Percentiles rank a stretch among this genome's conserved stretches.
Conservation (phyloP, 2,888 invertebrate species). For the Pheosia tremula region DNA sequence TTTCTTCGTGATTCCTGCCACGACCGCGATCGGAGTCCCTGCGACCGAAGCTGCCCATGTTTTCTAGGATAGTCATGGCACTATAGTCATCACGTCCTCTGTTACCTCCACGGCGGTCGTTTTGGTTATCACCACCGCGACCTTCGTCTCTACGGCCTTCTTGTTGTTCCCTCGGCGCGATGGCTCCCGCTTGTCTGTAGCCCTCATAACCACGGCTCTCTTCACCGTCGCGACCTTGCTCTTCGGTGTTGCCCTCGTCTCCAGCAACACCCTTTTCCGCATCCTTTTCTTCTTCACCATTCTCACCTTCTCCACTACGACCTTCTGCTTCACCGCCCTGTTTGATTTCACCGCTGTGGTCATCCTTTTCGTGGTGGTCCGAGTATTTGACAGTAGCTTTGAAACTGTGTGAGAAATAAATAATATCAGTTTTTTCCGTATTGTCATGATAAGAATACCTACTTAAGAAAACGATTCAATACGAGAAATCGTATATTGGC, state of each 20-base stretch:
- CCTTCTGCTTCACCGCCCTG: conserved; percentile 1
- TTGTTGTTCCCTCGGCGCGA: conserved; percentile 17
- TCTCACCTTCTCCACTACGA: conserved; percentile 12
- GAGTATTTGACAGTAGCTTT: conserved; percentile 46
- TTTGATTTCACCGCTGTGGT: conserved; percentile 12
- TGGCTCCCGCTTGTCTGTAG: not conserved
- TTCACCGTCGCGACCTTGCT: conserved; percentile 12
- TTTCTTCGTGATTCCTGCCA: conserved; percentile 23
- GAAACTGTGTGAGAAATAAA: conserved; percentile 34
- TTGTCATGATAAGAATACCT: not conserved
- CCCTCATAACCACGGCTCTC: conserved; percentile 9
- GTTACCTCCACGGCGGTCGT: not conserved
- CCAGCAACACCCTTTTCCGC: conserved; percentile 8
- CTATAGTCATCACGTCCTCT: not conserved
- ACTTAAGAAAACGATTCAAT: not conserved
- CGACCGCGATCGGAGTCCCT: not conserved
- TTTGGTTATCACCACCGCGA: conserved; percentile 6
- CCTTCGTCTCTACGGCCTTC: conserved; percentile 5
- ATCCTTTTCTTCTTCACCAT: conserved; percentile 11
- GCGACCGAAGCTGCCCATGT: conserved; percentile 7
- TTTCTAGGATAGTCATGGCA: not conserved
- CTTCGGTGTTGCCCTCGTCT: conserved; percentile 13
- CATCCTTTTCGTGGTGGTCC: conserved; percentile 36
- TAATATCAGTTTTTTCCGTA: not conserved
- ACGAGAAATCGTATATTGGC: too few relatives aligned